Conservation (phyloP, 2,113 vertebrate genomes). For the Geothlypis trichas region DNA sequence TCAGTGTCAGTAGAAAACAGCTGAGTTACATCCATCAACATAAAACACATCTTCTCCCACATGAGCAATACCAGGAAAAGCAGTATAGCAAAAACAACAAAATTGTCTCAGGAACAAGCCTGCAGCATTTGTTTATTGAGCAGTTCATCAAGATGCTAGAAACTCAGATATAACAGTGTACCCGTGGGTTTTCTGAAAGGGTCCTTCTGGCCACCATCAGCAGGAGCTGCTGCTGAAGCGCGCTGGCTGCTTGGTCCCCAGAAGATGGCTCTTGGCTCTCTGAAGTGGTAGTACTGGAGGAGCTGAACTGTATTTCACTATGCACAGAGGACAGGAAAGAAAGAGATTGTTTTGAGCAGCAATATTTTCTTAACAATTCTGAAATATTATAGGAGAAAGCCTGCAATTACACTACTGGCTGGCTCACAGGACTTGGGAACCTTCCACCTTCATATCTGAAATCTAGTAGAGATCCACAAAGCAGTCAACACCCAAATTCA, state of each 20-base stretch:
- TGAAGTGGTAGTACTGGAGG: slow-evolving; percentile 84
- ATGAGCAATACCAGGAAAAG: not conserved
- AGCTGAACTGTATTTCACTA: slow-evolving; percentile 89
- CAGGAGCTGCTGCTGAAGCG: slow-evolving; percentile 88
- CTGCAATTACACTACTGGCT: not conserved
- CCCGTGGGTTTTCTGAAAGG: slow-evolving; percentile 88
- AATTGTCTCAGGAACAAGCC: not conserved
- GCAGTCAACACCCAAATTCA: not conserved
- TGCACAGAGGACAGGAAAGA: not conserved
- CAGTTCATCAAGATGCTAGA: not conserved
- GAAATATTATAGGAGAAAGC: not conserved
- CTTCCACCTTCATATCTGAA: not conserved
- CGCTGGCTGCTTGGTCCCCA: slow-evolving; percentile 78
- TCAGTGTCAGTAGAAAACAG: not conserved
- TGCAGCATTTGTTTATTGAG: not conserved
- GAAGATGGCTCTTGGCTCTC: slow-evolving; percentile 86
- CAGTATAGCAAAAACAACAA: not conserved
- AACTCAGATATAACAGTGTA: slow-evolving; percentile 41
- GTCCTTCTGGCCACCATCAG: slow-evolving; percentile 85
- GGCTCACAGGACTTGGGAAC: not conserved
- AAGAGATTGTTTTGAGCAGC: not conserved
- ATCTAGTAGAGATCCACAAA: not conserved
- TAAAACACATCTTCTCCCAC: not conserved
- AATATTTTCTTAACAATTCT: not conserved
- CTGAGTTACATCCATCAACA: not conserved